These are phyloP conservation scores for Cydia fagiglandana DNA, from an alignment of 1,140 invertebrate species.

Conservation along the genomic window DNA sequence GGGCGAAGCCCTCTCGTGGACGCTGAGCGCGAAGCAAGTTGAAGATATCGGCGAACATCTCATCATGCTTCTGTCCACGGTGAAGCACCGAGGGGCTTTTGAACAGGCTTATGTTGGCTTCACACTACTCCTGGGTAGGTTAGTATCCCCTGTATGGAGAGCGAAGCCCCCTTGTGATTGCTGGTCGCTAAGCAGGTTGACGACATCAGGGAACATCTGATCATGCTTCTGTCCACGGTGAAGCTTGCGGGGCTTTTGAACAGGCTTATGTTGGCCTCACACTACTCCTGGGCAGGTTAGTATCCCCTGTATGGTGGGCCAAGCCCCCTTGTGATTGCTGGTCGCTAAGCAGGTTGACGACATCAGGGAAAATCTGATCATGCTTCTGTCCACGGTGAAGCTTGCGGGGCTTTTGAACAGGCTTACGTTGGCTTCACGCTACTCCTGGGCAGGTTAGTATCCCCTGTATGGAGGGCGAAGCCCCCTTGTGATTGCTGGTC, in stretches of 20 bases:
- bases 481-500: constrained; percentile 40
- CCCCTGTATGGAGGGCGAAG: constrained; percentile 37
- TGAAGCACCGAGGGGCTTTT: constrained; percentile 96
- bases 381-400: constrained; percentile 88
- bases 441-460: constrained; percentile 79
- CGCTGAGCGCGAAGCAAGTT: constrained; percentile 70
- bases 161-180: constrained; percentile 34
- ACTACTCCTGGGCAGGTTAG: constrained; percentile 81
- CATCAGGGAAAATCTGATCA: constrained; percentile 87
- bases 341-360: constrained; percentile 68
- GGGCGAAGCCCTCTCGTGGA: constrained; percentile 37
- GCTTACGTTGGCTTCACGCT: constrained; percentile 93
- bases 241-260: constrained; percentile 97
- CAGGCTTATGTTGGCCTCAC: constrained; percentile 95
- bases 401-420: constrained; percentile 97
- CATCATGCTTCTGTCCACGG: constrained; percentile 85
- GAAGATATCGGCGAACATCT: constrained; percentile 86
- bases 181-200: constrained; percentile 70
- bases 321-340: constrained; percentile 42
- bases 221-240: constrained; percentile 86
- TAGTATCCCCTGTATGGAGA: constrained; percentile 29
- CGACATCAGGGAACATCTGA: constrained; percentile 86
- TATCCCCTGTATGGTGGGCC: constrained; percentile 33
- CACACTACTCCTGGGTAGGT: constrained; percentile 83
- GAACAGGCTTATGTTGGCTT: constrained; percentile 97